Evolutionary conservation across 2,888 invertebrate genomes (phyloP), one percentile per base, ranked within the genome.

Genomic region (Cataglyphis livida): DNA sequence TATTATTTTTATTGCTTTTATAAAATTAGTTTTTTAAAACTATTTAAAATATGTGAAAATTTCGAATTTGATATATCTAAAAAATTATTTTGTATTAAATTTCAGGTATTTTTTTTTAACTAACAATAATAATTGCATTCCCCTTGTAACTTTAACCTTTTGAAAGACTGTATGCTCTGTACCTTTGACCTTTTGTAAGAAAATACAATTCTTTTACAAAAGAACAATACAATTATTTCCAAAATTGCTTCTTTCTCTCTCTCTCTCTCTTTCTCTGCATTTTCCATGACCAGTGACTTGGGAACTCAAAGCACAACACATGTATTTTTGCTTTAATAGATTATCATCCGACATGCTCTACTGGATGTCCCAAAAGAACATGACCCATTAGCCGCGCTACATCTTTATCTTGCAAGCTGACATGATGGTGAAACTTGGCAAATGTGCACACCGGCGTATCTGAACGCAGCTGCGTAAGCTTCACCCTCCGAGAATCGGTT

Each of bases 391-490:
- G 28, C n/a, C 28, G 41, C 38, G 0, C 38, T 32, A 70, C 41
- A n/a, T 41, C 38, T 59, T 70, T 78, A 70, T 78, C 78, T 57
- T 57, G 18, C 18, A 12, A 15, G 28, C 41, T n/a, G 41, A 59
- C 73, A 44, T 15, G 57, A 41, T 57, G 41, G 28, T n/a, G 54
- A 68, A 70, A 78, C 70, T 78, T 59, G 32, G 59, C 78, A 44
- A 70, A 70, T 71, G 12, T 18, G 41, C 71, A 68, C 57, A 44
- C 32, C 28, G 59, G 10, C 70, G 7, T 78, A 78, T 32, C n/a
- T n/a, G 41, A 41, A 71, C 71, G 71, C 78, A 70, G 78, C 78
- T 78, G 71, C 54, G 54, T 57, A 70, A 78, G 57, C 44, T 71
- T 78, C n/a, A 59, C 78, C 57, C 71, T 78, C 25, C 21, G 59